phyloP scores from a whole-genome alignment of 2,888 invertebrate genomes.

The Chloroclystis v-ata region DNA sequence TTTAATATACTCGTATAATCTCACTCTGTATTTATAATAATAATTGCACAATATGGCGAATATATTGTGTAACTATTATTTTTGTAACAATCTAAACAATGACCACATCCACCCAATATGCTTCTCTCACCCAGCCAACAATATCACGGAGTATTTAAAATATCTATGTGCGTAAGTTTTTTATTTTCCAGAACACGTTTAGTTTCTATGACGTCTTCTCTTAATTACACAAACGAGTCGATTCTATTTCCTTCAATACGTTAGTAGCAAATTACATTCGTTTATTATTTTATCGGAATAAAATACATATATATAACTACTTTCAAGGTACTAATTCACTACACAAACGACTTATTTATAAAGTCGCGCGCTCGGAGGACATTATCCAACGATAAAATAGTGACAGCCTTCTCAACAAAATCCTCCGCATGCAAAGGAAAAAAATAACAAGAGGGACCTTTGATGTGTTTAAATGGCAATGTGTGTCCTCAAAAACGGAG shows the following conservation, averaged over 20 bases:
- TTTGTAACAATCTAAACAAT: no score
- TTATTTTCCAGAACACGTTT: neutral
- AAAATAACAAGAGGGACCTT: slow-evolving; percentile 49
- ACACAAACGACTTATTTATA: neutral
- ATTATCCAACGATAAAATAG: slow-evolving; percentile 21
- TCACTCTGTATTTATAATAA: no score
- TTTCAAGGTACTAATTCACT: neutral
- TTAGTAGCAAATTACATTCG: neutral
- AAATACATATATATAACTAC: neutral
- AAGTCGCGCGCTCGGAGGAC: slow-evolving; percentile 5
- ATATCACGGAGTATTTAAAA: no score
- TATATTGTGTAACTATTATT: no score
- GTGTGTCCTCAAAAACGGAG: slow-evolving; percentile 55
- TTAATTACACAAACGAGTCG: neutral
- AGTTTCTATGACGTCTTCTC: neutral
- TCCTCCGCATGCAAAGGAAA: slow-evolving; percentile 35
- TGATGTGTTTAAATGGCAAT: slow-evolving; percentile 58
- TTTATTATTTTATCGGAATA: neutral
- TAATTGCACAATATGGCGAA: no score
- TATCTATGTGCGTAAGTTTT: no score
- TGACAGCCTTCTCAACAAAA: slow-evolving; percentile 26
- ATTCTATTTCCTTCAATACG: no score
- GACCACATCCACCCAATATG: no score
- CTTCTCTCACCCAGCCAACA: no score
- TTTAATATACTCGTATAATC: no score